A percentile compares a stretch with the other conserved stretches of the same genome.
Conservation (phyloP, 2,797 vertebrate genomes). For the Chaunax sp. region DNA sequence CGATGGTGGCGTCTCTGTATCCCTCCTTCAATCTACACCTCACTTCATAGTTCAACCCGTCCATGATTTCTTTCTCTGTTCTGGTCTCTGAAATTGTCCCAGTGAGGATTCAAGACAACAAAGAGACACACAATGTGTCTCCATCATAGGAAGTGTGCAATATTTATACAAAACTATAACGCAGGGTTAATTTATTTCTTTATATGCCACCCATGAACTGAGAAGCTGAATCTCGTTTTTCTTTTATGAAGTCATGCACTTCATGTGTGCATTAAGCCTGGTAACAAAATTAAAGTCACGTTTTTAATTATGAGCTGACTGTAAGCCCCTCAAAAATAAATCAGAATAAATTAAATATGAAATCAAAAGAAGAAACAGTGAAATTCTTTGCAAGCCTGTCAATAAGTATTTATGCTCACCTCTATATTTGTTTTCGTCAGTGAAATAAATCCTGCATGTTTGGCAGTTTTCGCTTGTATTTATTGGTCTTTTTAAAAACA, state of each 20-base stretch:
- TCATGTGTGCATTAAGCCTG: neutral
- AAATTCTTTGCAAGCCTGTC: too few species aligned
- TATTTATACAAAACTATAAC: neutral
- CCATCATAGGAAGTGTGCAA: constrained; percentile 12
- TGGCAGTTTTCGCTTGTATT: neutral
- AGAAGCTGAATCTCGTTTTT: constrained; percentile 31
- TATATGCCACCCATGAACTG: constrained; percentile 19
- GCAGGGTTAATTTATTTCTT: constrained; percentile 41
- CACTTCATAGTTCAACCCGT: constrained; percentile 23
- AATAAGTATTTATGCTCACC: too few species aligned
- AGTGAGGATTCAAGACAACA: constrained; percentile 23
- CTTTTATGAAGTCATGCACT: neutral
- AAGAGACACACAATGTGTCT: constrained; percentile 13
- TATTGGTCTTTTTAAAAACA: constrained; percentile 1
- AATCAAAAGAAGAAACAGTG: neutral
- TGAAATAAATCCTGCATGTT: neutral
- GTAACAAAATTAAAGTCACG: neutral
- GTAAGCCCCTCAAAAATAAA: constrained; percentile 4
- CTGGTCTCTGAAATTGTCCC: constrained; percentile 26
- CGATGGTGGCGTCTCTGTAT: constrained; percentile 24
- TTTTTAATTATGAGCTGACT: neutral
- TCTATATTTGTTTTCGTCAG: too few species aligned
- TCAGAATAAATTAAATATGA: neutral
- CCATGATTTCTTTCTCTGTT: constrained; percentile 4
- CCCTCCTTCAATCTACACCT: constrained; percentile 5